A percentile compares a stretch with the other conserved stretches of the same genome.
Evolutionary conservation across 1,140 invertebrate genomes (phyloP).

Genomic region (Lordiphosa mommai): DNA sequence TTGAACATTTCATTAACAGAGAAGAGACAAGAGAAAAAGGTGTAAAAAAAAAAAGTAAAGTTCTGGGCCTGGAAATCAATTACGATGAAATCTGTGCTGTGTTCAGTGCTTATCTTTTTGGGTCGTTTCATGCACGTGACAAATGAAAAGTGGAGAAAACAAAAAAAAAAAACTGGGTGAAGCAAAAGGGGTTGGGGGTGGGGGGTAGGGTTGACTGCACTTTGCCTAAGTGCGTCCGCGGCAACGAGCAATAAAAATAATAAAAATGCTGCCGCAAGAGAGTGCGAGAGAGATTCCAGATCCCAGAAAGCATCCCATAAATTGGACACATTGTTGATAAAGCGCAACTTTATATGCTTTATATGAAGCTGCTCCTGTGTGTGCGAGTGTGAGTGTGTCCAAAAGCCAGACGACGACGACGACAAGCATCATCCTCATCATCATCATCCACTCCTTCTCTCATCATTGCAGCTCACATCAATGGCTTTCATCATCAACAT

Average conservation of each 20-base stretch:
- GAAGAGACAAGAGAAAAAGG: too few species aligned
- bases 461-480: slow-evolving; percentile 50
- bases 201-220: slow-evolving; percentile 55
- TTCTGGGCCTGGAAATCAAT: slow-evolving; percentile 26
- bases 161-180: not conserved
- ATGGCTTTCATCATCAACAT: slow-evolving; percentile 74
- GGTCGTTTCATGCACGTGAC: slow-evolving; percentile 15
- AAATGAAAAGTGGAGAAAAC: not conserved
- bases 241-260: not conserved
- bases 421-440: slow-evolving; percentile 15
- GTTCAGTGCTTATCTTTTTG: slow-evolving; percentile 26
- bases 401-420: slow-evolving; percentile 1
- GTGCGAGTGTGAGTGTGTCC: not conserved
- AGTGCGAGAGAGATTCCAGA: not conserved
- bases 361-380: slow-evolving; percentile 51
- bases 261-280: slow-evolving; percentile 2
- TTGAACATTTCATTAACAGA: too few species aligned
- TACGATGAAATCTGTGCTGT: slow-evolving; percentile 30
- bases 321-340: slow-evolving; percentile 76
- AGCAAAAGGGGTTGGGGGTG: not conserved
- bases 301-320: slow-evolving; percentile 37
- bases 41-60: too few species aligned
- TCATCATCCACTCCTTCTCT: slow-evolving; percentile 27
- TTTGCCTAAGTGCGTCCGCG: slow-evolving; percentile 68
- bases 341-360: slow-evolving; percentile 74